phyloP scores from a whole-genome alignment of 23 tunicate genomes.

The Clavelina lepadiformis region DNA sequence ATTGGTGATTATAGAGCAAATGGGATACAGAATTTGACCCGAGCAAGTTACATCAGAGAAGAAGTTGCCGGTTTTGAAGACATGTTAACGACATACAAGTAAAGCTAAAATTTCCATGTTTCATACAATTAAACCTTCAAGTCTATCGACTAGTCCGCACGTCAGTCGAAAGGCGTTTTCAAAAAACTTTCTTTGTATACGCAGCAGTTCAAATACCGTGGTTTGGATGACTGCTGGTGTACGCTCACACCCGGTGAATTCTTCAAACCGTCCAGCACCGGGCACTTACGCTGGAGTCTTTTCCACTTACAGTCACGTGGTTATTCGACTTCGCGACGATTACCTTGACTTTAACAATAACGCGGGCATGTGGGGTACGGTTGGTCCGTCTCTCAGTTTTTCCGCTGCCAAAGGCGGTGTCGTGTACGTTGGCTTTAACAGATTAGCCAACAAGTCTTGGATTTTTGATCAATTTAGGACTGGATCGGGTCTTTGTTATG shows the following conservation, averaged over 20 bases:
- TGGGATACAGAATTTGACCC: neutral
- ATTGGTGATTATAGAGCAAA: constrained; percentile 7
- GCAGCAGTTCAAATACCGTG: too few species aligned
- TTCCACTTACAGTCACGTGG: too few species aligned
- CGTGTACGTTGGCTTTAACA: neutral
- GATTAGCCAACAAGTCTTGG: neutral
- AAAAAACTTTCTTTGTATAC: too few species aligned
- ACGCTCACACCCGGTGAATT: too few species aligned
- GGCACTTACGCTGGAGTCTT: too few species aligned
- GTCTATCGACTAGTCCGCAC: too few species aligned
- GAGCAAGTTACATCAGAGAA: neutral
- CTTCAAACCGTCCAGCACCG: too few species aligned
- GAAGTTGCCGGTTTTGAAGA: neutral
- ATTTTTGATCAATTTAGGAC: neutral
- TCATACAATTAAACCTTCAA: too few species aligned
- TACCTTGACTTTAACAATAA: neutral
- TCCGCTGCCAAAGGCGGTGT: neutral
- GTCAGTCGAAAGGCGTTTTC: too few species aligned
- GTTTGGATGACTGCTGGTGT: too few species aligned
- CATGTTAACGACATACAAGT: neutral
- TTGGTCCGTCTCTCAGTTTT: neutral
- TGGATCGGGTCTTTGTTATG: constrained; percentile 12
- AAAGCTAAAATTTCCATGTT: too few species aligned
- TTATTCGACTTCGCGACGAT: neutral
- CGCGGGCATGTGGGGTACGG: neutral